These are phyloP conservation scores for Erebia ligea DNA, from an alignment of 2,888 invertebrate species.

Conservation along the genomic window DNA sequence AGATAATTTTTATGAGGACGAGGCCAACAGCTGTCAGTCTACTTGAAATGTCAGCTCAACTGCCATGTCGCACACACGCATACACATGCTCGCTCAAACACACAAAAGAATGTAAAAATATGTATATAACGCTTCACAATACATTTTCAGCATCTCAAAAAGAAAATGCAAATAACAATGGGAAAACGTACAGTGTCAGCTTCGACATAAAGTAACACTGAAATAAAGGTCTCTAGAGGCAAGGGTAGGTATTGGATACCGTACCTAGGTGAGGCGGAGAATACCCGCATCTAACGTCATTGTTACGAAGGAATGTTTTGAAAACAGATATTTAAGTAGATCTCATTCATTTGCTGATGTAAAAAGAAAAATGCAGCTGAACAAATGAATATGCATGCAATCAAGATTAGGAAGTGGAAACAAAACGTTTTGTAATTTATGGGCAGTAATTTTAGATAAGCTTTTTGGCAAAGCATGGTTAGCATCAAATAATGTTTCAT, in stretches of 20 bases:
- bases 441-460: too few species aligned
- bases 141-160: not conserved
- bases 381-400: not conserved
- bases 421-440: too few species aligned
- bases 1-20: too few species aligned
- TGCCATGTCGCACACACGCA: too few species aligned
- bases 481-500: too few species aligned
- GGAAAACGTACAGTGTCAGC: not conserved
- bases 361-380: not conserved
- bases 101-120: too few species aligned
- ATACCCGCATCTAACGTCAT: not conserved
- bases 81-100: too few species aligned
- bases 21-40: too few species aligned
- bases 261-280: not conserved
- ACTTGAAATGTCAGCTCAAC: too few species aligned
- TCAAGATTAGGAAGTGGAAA: not conserved
- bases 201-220: not conserved
- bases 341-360: constrained; percentile 4
- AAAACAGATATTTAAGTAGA: not conserved
- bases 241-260: constrained; percentile 1
- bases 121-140: too few species aligned
- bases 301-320: not conserved
- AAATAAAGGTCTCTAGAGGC: not conserved
- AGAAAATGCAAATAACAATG: constrained; percentile 2
- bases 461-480: too few species aligned